Evolutionary conservation across 2,113 vertebrate genomes (phyloP), one percentile per base, ranked within the genome.

Genomic region (Callopanchax toddi): DNA sequence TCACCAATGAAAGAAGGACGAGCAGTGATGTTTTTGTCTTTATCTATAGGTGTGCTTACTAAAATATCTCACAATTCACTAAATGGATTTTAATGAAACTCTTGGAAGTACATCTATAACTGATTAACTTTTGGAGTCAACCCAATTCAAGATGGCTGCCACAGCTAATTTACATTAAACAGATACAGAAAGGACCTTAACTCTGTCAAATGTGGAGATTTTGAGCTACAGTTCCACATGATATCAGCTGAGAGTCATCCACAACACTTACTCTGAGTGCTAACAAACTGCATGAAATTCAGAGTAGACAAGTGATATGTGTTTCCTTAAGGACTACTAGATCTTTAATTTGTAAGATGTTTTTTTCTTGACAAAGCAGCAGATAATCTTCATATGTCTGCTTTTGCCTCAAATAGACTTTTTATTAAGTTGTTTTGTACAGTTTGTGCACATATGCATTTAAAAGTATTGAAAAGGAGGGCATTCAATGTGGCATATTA

Each of bases 401-500:
- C 6, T 26, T 57, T 11, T 42, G 6, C 2, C n/a, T 16, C 12
- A 20, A 12, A 3, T n/a, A 13, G 11, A 12, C n/a, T 18, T 34
- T 53, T 53, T 32, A 29, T 52, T 9, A 6, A 13, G 10, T 57
- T 40, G 20, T 8, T 42, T 57, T 57, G 10, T 26, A 26, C 17
- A n/a, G 17, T 43, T 12, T 43, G 17, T 6, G 36, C 36, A 11
- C 11, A 13, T 13, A 4, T 37, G 36, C 10, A 9, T 32, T 32
- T 6, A n/a, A 11, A 43, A 12, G 9, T 12, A n/a, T 56, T 17
- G 11, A 26, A 23, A 7, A 26, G 7, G 29, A 32, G 29, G 29
- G 29, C 29, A 32, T 8, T 32, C 6, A 32, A 32, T 32, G 29
- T 32, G 29, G 29, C 29, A 32, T 8, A 76, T 72, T 78, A n/a